Evolutionary conservation across 1,140 invertebrate species (phyloP).

Genomic region (Onthophagus taurus): DNA sequence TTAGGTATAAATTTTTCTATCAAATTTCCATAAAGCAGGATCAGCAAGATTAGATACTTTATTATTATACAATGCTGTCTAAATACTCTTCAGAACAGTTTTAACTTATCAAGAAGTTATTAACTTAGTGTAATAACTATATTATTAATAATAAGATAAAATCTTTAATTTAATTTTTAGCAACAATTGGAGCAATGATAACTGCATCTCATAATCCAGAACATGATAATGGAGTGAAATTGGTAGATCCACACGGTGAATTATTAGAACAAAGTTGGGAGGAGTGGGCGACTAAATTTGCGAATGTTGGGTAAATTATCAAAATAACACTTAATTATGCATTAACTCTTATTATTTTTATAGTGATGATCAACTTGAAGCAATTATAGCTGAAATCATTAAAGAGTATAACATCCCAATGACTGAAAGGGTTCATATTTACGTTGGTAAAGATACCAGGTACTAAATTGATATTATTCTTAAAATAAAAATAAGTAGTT

Average conservation of each 20-base stretch:
- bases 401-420: conserved; percentile 59
- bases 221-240: conserved; percentile 93
- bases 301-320: conserved; percentile 56
- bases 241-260: conserved; percentile 91
- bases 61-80: no score
- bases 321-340: background rate
- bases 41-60: no score
- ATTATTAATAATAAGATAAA: no score
- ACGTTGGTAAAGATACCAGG: conserved; percentile 68
- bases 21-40: no score
- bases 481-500: background rate
- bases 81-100: no score
- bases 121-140: no score
- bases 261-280: conserved; percentile 94
- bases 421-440: conserved; percentile 50
- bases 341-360: conserved; percentile 21
- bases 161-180: conserved; percentile 21
- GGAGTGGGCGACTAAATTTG: conserved; percentile 71
- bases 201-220: conserved; percentile 98
- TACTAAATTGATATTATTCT: conserved; percentile 27
- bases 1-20: no score
- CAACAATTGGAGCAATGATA: conserved; percentile 89
- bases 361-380: conserved; percentile 53
- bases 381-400: conserved; percentile 48
- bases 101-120: no score